phyloP scores from a whole-genome alignment of 1,140 invertebrate genomes.

The Agrilus planipennis region DNA sequence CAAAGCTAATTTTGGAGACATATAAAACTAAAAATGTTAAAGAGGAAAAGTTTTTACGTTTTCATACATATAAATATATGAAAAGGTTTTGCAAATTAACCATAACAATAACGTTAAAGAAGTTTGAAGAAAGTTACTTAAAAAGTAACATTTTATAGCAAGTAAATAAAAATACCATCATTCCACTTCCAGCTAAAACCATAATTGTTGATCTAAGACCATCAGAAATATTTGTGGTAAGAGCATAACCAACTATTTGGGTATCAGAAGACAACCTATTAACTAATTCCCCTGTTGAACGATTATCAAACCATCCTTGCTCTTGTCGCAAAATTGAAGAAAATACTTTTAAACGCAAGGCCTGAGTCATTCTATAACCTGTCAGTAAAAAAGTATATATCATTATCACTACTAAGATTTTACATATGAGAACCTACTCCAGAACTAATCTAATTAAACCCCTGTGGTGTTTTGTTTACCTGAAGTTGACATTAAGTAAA shows the following conservation, averaged over 20 bases:
- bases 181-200: conserved; percentile 70
- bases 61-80: too few species aligned
- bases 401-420: conserved; percentile 3
- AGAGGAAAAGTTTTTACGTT: not conserved
- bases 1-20: conserved; percentile 75
- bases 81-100: too few species aligned
- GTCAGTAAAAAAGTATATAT: conserved; percentile 24
- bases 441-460: not conserved
- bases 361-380: conserved; percentile 80
- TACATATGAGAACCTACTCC: not conserved
- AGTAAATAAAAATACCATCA: conserved; percentile 66
- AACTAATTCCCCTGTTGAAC: conserved; percentile 89
- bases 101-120: conserved; percentile 6
- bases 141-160: not conserved
- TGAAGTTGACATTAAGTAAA: conserved; percentile 76
- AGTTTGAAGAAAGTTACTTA: conserved; percentile 6
- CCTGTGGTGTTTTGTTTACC: conserved; percentile 42
- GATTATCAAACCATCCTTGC: conserved; percentile 85
- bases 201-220: conserved; percentile 78
- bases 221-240: conserved; percentile 91
- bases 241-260: conserved; percentile 76
- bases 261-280: conserved; percentile 86
- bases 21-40: conserved; percentile 80
- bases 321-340: conserved; percentile 80
- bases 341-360: conserved; percentile 71